These are phyloP conservation scores for Molorchus minor DNA, from an alignment of 2,888 invertebrate genomes.

Conservation along the genomic window DNA sequence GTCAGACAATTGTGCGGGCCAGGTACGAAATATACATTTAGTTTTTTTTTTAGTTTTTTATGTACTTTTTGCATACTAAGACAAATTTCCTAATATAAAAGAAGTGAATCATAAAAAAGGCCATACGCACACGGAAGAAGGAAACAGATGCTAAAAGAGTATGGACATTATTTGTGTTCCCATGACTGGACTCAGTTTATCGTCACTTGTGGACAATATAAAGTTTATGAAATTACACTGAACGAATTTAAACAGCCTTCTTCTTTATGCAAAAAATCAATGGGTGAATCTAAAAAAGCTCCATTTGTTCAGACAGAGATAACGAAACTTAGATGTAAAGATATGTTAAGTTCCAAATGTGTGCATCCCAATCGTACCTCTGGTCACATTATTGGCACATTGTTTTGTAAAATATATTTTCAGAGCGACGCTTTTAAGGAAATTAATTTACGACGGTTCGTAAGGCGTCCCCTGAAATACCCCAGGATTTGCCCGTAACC, in stretches of 20 bases:
- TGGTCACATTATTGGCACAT: conserved; percentile 16
- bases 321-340: conserved; percentile 8
- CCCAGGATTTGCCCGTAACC: conserved; percentile 11
- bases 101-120: conserved; percentile 7
- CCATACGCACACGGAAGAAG: conserved; percentile 8
- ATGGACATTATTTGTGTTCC: background rate
- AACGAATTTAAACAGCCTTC: conserved; percentile 7
- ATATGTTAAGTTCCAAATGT: conserved; percentile 19
- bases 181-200: conserved; percentile 18
- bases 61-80: conserved; percentile 1
- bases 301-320: conserved; percentile 6
- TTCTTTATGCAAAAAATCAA: conserved; percentile 4
- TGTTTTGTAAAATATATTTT: conserved; percentile 2
- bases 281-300: conserved; percentile 5
- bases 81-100: conserved; percentile 2
- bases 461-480: conserved; percentile 12
- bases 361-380: conserved; percentile 10
- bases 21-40: conserved; percentile 1
- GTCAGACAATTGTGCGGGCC: conserved; percentile 9
- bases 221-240: conserved; percentile 15
- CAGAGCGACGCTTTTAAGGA: conserved; percentile 12
- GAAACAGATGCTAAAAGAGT: conserved; percentile 1
- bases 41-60: too few species aligned
- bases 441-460: conserved; percentile 9
- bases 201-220: conserved; percentile 16